Evolutionary conservation across 2,888 invertebrate genomes (phyloP).

Genomic region (Hypena proboscidalis): DNA sequence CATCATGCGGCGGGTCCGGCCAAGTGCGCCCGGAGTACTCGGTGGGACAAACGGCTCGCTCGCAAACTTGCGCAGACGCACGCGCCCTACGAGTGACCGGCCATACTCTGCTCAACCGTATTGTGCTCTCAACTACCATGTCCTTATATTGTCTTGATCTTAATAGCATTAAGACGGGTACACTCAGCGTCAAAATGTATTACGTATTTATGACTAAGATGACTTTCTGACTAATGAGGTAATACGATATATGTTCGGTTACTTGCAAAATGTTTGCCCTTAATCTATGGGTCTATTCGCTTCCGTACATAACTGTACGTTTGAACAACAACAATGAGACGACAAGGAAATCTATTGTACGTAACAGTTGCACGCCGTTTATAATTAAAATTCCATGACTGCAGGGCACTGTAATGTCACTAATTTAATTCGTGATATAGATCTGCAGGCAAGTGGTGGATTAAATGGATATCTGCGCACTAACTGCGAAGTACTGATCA

Average conservation of each 20-base stretch:
- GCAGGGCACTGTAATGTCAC: neutral
- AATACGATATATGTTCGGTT: too few relatives aligned
- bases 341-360: neutral
- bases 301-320: too few relatives aligned
- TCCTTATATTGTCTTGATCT: slow-evolving; percentile 22
- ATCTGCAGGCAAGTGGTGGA: neutral
- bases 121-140: slow-evolving; percentile 25
- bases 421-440: neutral
- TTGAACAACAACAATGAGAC: neutral
- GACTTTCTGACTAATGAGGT: too few relatives aligned
- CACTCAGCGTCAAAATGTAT: too few relatives aligned
- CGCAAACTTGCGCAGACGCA: slow-evolving; percentile 62
- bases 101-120: slow-evolving; percentile 28
- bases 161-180: slow-evolving; percentile 7
- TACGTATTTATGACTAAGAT: too few relatives aligned
- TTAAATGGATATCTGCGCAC: neutral
- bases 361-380: neutral
- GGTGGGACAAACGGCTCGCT: neutral
- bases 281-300: too few relatives aligned
- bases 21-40: neutral
- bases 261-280: too few relatives aligned
- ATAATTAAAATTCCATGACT: slow-evolving; percentile 3
- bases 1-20: slow-evolving; percentile 4
- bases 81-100: slow-evolving; percentile 67
- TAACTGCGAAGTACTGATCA: slow-evolving; percentile 21